Conservation (phyloP, 2,113 vertebrate genomes). For the Miniopterus natalensis region DNA sequence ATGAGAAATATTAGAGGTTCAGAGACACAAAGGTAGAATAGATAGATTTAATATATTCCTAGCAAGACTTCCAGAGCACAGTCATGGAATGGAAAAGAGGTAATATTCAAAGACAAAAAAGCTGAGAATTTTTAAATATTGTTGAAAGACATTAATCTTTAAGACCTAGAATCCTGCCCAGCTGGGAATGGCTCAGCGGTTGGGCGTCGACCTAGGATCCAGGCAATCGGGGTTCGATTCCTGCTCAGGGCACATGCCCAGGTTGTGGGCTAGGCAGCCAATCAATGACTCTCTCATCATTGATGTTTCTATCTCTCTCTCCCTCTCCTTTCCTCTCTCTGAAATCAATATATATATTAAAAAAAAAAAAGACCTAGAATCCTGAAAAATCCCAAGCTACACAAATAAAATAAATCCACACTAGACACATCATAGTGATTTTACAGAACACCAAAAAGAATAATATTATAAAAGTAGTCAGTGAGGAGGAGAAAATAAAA, state of each 20-base stretch:
- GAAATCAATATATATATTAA: too few species aligned
- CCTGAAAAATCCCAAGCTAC: neutral
- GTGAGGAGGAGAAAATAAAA: neutral
- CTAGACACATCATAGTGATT: neutral
- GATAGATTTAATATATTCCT: neutral
- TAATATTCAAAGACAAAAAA: constrained; percentile 25
- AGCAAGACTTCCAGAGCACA: neutral
- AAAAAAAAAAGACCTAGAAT: neutral
- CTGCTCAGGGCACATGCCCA: too few species aligned
- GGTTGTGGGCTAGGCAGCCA: too few species aligned
- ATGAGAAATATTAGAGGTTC: constrained; percentile 14
- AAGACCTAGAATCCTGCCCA: neutral
- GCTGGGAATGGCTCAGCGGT: too few species aligned
- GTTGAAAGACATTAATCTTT: constrained; percentile 10
- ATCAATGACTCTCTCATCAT: too few species aligned
- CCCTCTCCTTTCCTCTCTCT: too few species aligned
- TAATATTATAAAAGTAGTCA: neutral
- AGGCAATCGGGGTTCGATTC: too few species aligned
- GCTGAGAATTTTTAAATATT: neutral
- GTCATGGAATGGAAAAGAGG: neutral
- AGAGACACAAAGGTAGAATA: neutral
- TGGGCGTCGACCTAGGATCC: too few species aligned
- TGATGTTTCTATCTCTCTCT: too few species aligned
- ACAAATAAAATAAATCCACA: neutral
- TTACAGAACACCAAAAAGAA: constrained; percentile 1